Evolutionary conservation across 1,140 invertebrate species (phyloP).

Genomic region (Leptopilina boulardi): DNA sequence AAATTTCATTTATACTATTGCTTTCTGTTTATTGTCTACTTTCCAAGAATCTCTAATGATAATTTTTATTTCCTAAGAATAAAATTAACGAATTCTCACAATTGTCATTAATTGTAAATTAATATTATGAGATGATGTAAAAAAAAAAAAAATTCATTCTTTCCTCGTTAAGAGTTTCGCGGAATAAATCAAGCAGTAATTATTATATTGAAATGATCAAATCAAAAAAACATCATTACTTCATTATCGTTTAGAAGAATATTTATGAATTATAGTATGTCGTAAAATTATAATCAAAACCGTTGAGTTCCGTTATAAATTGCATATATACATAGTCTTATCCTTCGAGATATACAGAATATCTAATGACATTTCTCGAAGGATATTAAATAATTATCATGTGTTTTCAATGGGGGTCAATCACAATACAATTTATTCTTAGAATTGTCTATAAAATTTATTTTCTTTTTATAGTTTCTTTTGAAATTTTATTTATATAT

Average conservation of each 20-base stretch:
- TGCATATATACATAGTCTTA: no score
- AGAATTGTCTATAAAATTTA: constrained; percentile 41
- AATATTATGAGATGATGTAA: constrained; percentile 9
- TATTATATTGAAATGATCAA: constrained; percentile 13
- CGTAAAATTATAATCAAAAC: constrained; percentile 1
- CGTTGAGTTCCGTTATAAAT: constrained; percentile 20
- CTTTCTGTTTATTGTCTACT: neutral
- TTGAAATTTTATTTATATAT: neutral
- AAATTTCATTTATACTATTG: neutral
- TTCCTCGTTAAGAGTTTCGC: neutral
- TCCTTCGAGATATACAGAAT: neutral
- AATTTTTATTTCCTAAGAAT: neutral
- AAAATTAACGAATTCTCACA: neutral
- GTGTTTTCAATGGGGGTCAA: constrained; percentile 48
- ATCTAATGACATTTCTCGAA: neutral
- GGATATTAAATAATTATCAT: constrained; percentile 26
- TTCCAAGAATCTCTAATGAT: neutral
- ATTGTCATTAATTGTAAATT: constrained; percentile 7
- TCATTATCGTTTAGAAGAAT: neutral
- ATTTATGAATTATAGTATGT: neutral
- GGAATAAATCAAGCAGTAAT: constrained; percentile 6
- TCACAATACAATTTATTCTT: constrained; percentile 45
- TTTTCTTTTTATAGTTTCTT: constrained; percentile 4
- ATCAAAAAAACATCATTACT: constrained; percentile 15
- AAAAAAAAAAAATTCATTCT: neutral